These are phyloP conservation scores for Heliconius erato DNA, from an alignment of 2,888 invertebrate genomes.

Conservation along the genomic window DNA sequence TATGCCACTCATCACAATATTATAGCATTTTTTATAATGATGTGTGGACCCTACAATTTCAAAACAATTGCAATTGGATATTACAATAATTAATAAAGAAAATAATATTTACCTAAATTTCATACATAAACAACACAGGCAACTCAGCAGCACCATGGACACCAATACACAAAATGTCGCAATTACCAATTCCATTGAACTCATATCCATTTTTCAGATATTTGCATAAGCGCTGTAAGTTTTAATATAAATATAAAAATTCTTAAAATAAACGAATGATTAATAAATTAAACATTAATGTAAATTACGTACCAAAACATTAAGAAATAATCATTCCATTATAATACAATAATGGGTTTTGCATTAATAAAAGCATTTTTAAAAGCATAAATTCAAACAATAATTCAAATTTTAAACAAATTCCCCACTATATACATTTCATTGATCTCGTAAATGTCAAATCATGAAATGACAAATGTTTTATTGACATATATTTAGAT, in stretches of 20 bases:
- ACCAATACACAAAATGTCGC: conserved; percentile 61
- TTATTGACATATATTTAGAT: conserved; percentile 1
- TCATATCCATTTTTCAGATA: conserved; percentile 54
- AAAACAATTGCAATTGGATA: not conserved
- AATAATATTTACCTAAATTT: conserved; percentile 64
- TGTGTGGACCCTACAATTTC: not conserved
- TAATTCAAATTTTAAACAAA: not conserved
- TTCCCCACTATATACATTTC: not conserved
- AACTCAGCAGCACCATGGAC: conserved; percentile 63
- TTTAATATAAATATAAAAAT: not conserved
- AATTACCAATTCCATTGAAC: conserved; percentile 63
- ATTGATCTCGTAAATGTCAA: conserved; percentile 15
- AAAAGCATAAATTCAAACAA: not conserved
- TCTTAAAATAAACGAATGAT: not conserved
- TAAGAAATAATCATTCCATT: not conserved
- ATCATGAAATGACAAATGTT: not conserved
- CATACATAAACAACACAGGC: conserved; percentile 72
- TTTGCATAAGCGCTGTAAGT: conserved; percentile 6
- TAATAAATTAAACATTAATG: not conserved
- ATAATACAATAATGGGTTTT: not conserved
- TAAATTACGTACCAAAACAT: not conserved
- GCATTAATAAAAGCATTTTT: not conserved
- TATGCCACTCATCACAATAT: not conserved
- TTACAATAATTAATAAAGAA: not conserved
- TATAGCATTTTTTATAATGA: not conserved